Base-by-base conservation (phyloP, 2,888 invertebrate species). In the Lepidonotus clava region DNA sequence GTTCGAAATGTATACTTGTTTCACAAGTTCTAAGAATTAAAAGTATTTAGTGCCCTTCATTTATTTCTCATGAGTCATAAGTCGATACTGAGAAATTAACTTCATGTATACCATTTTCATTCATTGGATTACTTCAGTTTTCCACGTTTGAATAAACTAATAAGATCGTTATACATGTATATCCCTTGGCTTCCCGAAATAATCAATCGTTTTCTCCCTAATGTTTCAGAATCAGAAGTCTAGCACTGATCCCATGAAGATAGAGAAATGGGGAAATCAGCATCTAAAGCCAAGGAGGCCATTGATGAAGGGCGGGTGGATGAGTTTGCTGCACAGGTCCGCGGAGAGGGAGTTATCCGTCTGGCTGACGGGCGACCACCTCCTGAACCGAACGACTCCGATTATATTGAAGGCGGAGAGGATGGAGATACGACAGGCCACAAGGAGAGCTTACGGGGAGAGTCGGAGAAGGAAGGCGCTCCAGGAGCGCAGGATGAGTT, bases 281-380 rank as follows among this genome's bases (percentile, higher is more conserved):
- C 71, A 38, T 71, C 71, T 8, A 71, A 71, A 38, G n/a, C 71
- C 5, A 71, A 71, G n/a, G n/a, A n/a, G 36, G 46, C 18, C 46
- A 8, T 46, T 46, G 46, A 18, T 11, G 18, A 46, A 46, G 46
- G 46, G 8, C 46, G 46, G 18, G 46, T 18, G 8, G 46, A 46
- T 11, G 46, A 46, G 8, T 8, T 46, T 46, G 46, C 46, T 4
- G 61, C 61, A 2, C n/a, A 61, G 1, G 61, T 28, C 28, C 28
- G n/a, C 1, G 24, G 8, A 1, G 28, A 24, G 4, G 61, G 28
- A 4, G 61, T 61, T 11, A 61, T 61, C 24, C 24, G 14, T 2
- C 61, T 61, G 2, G 28, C 61, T 1, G 61, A 61, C 61, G 28
- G 28, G 4, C 11, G 1, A 24, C 1, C 61, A 4, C 61, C 61